These are phyloP conservation scores for Cololabis saira DNA, from an alignment of 2,113 vertebrate genomes.

Conservation along the genomic window DNA sequence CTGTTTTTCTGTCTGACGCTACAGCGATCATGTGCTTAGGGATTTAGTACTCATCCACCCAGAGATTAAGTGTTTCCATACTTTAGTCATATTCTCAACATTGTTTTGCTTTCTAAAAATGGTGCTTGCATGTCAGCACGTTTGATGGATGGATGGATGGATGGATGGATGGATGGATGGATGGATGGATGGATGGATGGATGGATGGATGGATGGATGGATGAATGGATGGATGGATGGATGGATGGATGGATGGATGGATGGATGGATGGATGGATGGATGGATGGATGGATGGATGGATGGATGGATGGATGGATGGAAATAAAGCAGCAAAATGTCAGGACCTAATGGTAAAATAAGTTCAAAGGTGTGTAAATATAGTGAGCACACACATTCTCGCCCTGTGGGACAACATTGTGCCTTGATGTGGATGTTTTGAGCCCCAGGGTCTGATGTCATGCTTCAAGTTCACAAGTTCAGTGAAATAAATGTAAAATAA, in stretches of 20 bases:
- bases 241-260: too few relatives aligned
- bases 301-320: not conserved
- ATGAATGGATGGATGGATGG: too few relatives aligned
- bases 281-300: not conserved
- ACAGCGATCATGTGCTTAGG: constrained; percentile 35
- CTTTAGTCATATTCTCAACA: constrained; percentile 67
- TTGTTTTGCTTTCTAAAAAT: constrained; percentile 79
- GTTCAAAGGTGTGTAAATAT: constrained; percentile 46
- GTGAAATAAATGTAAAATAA: constrained; percentile 19
- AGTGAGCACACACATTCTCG: constrained; percentile 23
- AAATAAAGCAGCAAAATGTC: constrained; percentile 40
- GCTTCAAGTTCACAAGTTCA: constrained; percentile 64
- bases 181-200: not conserved
- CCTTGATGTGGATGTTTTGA: constrained; percentile 23
- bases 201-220: too few relatives aligned
- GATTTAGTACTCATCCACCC: constrained; percentile 75
- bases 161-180: constrained; percentile 26
- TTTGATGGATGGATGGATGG: constrained; percentile 31
- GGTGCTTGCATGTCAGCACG: constrained; percentile 63
- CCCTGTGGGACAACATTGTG: constrained; percentile 23
- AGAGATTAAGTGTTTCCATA: constrained; percentile 74
- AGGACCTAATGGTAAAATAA: constrained; percentile 50
- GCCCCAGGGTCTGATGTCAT: constrained; percentile 44
- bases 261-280: too few relatives aligned
- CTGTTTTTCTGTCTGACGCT: constrained; percentile 32